Conservation (phyloP, 2,797 vertebrate species). For the Cryptoprocta ferox region DNA sequence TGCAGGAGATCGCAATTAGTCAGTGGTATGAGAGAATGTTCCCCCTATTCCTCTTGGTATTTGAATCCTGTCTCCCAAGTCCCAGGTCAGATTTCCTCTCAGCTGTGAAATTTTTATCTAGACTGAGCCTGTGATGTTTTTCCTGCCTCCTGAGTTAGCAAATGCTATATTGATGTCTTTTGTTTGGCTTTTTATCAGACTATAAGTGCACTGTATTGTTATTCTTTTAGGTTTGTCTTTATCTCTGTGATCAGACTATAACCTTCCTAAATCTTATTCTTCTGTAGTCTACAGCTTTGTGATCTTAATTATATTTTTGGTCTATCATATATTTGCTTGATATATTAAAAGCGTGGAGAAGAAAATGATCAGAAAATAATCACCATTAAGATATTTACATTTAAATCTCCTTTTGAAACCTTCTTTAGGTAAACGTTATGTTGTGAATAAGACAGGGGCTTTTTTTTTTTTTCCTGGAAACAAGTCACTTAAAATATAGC, state of each 20-base stretch:
- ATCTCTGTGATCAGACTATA: not conserved
- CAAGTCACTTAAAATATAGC: constrained; percentile 36
- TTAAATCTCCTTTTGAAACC: constrained; percentile 39
- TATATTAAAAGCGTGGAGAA: constrained; percentile 18
- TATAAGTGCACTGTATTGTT: not conserved
- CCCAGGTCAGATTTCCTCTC: not conserved
- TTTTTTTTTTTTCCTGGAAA: not conserved
- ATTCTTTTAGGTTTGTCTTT: not conserved
- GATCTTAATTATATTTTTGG: not conserved
- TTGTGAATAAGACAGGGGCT: not conserved
- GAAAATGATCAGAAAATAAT: constrained; percentile 16
- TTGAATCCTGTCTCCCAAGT: not conserved
- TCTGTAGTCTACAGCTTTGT: not conserved
- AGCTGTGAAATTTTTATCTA: not conserved
- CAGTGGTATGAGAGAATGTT: not conserved
- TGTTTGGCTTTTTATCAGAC: not conserved
- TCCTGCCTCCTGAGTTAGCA: not conserved
- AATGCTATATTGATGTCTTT: not conserved
- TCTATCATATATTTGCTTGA: not conserved
- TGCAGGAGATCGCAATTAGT: not conserved
- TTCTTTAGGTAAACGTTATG: constrained; percentile 14
- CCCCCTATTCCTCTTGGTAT: not conserved
- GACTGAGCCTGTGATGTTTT: not conserved
- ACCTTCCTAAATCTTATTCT: constrained; percentile 12
- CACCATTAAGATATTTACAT: not conserved